These are phyloP conservation scores for Agapetus fuscipes DNA, from an alignment of 2,888 invertebrate genomes.

Conservation along the genomic window DNA sequence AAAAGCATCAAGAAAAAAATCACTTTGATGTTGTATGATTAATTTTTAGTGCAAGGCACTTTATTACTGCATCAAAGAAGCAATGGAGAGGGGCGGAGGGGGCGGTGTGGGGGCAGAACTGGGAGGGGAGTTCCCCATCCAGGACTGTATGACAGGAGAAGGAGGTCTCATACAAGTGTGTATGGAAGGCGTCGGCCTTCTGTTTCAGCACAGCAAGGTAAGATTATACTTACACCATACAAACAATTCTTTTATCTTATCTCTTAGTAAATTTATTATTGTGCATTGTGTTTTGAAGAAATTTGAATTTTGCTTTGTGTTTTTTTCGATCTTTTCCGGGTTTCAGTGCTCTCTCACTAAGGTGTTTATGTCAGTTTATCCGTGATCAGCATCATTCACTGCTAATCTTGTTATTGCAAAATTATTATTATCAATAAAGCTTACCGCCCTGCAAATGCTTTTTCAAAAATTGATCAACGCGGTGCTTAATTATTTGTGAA, in stretches of 20 bases:
- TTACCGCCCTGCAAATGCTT: neutral
- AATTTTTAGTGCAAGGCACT: slow-evolving; percentile 85
- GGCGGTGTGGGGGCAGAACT: slow-evolving; percentile 60
- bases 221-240: slow-evolving; percentile 24
- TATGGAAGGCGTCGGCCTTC: slow-evolving; percentile 98
- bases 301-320: no score
- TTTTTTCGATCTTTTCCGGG: neutral
- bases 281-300: slow-evolving; percentile 25
- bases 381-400: neutral
- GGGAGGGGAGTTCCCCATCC: slow-evolving; percentile 97
- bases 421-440: neutral
- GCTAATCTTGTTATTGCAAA: neutral
- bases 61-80: slow-evolving; percentile 97
- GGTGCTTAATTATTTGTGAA: neutral
- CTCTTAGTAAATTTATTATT: no score
- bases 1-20: neutral
- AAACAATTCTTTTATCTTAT: slow-evolving; percentile 31
- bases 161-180: slow-evolving; percentile 97
- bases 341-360: neutral
- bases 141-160: slow-evolving; percentile 94
- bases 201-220: slow-evolving; percentile 99
- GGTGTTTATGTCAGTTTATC: neutral
- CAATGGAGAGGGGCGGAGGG: slow-evolving; percentile 89
- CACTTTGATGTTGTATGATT: slow-evolving; percentile 9
- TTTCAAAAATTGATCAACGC: no score